These are phyloP conservation scores for Arizona elegans DNA, from an alignment of 2,113 vertebrate species.

Conservation along the genomic window DNA sequence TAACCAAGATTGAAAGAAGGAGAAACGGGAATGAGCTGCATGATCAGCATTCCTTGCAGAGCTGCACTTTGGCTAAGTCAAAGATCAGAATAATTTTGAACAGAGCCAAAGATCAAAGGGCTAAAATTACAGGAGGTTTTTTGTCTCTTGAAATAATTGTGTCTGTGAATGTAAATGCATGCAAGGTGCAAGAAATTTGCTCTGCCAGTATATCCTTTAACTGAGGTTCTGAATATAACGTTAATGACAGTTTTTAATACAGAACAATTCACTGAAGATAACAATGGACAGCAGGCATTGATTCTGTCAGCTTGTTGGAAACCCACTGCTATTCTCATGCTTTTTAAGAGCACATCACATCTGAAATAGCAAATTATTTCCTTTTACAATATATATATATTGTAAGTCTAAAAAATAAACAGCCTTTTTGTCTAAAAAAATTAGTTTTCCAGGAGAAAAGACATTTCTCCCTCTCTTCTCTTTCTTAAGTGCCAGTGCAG, in stretches of 20 bases:
- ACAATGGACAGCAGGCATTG: neutral
- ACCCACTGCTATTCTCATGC: neutral
- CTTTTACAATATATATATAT: neutral
- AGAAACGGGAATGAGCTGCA: neutral
- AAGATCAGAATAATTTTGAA: neutral
- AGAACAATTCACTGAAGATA: neutral
- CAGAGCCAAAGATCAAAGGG: neutral
- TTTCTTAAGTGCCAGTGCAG: neutral
- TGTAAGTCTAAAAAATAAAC: neutral
- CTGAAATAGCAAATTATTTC: neutral
- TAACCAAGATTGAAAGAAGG: neutral
- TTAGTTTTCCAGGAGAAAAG: neutral
- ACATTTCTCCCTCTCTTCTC: neutral
- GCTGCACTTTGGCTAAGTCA: neutral
- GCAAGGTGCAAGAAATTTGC: neutral
- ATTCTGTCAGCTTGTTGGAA: neutral
- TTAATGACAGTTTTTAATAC: neutral
- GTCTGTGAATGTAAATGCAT: neutral
- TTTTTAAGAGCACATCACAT: neutral
- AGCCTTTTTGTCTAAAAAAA: conserved; percentile 10
- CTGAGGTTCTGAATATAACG: neutral
- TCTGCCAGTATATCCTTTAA: neutral
- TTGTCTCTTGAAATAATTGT: neutral
- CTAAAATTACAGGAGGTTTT: neutral
- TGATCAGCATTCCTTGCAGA: neutral